Evolutionary conservation across 2,888 invertebrate species (phyloP).

Genomic region (Quadroppia sp.): DNA sequence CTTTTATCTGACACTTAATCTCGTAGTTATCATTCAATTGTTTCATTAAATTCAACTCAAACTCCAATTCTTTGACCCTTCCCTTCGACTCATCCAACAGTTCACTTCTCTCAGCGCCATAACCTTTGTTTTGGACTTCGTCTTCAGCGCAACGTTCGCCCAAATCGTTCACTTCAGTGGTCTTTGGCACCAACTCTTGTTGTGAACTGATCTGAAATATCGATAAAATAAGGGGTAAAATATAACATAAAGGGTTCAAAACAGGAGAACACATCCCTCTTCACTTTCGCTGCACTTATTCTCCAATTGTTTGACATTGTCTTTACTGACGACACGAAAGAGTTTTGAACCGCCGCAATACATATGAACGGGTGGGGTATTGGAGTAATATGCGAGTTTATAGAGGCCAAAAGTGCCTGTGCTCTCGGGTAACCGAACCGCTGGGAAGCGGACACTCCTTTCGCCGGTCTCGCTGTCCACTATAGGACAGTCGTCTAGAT

Average conservation of each 20-base stretch:
- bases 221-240: neutral
- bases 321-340: constrained; percentile 24
- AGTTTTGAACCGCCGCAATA: constrained; percentile 37
- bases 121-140: constrained; percentile 5
- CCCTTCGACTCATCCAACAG: neutral
- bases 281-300: constrained; percentile 18
- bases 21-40: too few relatives aligned
- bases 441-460: neutral
- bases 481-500: neutral
- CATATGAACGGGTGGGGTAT: too few relatives aligned
- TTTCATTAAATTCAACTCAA: neutral
- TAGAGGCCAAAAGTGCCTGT: constrained; percentile 14
- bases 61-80: neutral
- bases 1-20: too few relatives aligned
- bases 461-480: constrained; percentile 7
- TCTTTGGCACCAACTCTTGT: too few relatives aligned
- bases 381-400: constrained; percentile 37
- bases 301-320: constrained; percentile 26
- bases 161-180: constrained; percentile 38
- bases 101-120: too few relatives aligned
- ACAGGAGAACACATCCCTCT: constrained; percentile 37
- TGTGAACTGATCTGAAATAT: constrained; percentile 38
- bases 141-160: constrained; percentile 38
- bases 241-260: too few relatives aligned
- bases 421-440: neutral